Evolutionary conservation across 2,113 vertebrate genomes (phyloP), one percentile per base, ranked within the genome.

Genomic region (Solea solea): DNA sequence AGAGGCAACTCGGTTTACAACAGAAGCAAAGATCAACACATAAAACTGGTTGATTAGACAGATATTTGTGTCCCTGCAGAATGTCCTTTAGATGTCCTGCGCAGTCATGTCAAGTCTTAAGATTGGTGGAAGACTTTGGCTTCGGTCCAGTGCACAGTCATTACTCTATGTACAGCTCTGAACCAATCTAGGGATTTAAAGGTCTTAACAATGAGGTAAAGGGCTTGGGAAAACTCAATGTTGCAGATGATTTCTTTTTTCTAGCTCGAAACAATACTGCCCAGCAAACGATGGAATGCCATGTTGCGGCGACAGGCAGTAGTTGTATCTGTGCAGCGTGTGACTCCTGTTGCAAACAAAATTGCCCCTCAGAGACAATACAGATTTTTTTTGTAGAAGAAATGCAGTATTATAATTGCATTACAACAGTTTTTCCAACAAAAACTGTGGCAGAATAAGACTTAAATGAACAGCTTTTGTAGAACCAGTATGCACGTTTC

Each of bases 21-120:
- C 45, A 82, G 67, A 76, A 78, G 69, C 59, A 41, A 69, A 60
- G 60, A 79, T 64, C 27, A 27, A 87, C 80, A 86, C 82, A 86
- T 78, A 16, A 82, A 79, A 75, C 60, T 61, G 76, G 62, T 72
- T 67, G 57, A 86, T 68, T 81, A 41, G 58, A 73, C 40, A 55
- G 66, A 59, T 76, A 69, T 79, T 64, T 60, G 68, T 66, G 59
- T 69, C 59, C 66, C 56, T 69, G 81, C 66, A 48, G 57, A 25
- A 21, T 76, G 83, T 81, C 80, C 75, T 81, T 65, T 58, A 68
- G 63, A 83, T 49, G 73, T 69, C 65, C 60, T 68, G 57, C 40
- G 55, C 81, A 66, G 64, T 72, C 76, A 68, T 51, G 72, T 73
- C 77, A 49, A 78, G 34, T 65, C 42, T 60, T 58, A 52, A 68